Conservation (phyloP, 30 jellyfish, hydroid and myxozoan species). For the Rhopilema esculentum region DNA sequence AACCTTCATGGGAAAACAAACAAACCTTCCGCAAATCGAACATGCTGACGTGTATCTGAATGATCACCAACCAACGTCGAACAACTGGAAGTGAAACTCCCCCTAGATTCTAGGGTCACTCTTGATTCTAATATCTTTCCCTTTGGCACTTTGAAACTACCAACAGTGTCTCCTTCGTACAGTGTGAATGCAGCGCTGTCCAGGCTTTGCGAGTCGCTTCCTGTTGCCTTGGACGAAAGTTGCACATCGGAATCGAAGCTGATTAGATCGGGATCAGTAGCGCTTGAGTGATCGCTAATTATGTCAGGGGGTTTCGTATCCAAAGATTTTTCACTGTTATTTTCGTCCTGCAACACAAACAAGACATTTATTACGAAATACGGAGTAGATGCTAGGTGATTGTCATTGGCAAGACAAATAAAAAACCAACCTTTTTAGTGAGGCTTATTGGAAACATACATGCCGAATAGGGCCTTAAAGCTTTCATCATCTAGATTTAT, state of each 20-base stretch:
- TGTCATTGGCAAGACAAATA: no score
- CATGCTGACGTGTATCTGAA: conserved; percentile 71
- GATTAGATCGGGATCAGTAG: conserved; percentile 86
- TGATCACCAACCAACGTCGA: conserved; percentile 65
- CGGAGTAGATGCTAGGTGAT: no score
- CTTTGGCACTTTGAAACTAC: conserved; percentile 65
- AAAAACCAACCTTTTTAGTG: no score
- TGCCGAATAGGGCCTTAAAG: no score
- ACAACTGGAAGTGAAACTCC: conserved; percentile 59
- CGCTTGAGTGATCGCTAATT: conserved; percentile 63
- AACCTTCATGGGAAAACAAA: no score
- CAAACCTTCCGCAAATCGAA: conserved; percentile 86
- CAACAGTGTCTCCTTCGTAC: conserved; percentile 80
- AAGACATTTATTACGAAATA: background rate
- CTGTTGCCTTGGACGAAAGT: conserved; percentile 40
- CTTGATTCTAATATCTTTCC: conserved; percentile 60
- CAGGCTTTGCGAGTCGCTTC: conserved; percentile 88
- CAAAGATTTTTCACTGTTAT: conserved; percentile 4
- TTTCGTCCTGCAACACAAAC: conserved; percentile 9
- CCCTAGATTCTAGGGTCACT: conserved; percentile 22
- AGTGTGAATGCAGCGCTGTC: conserved; percentile 91
- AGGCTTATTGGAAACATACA: no score
- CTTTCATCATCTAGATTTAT: no score
- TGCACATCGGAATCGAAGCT: conserved; percentile 64
- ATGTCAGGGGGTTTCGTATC: conserved; percentile 68